phyloP scores from a whole-genome alignment of 2,888 invertebrate genomes.

The Nipponacmea schrenckii region DNA sequence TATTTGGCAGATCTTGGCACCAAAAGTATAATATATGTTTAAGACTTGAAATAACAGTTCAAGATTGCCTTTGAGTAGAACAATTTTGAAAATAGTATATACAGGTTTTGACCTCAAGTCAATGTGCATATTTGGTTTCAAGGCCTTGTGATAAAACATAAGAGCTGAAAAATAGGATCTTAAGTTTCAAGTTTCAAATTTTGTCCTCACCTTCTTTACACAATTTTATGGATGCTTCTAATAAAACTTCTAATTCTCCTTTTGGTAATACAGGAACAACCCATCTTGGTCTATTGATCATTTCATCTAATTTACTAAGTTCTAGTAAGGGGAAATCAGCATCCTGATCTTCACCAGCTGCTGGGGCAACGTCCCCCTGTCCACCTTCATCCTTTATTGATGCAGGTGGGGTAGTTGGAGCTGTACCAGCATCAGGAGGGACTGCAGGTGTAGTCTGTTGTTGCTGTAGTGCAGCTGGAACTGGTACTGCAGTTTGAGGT shows the following conservation, averaged over 20 bases:
- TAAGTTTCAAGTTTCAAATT: too few relatives aligned
- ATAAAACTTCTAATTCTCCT: constrained; percentile 91
- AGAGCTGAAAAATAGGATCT: too few relatives aligned
- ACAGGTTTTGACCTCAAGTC: too few relatives aligned
- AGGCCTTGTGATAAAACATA: too few relatives aligned
- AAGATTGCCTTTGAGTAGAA: too few relatives aligned
- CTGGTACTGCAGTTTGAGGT: constrained; percentile 18
- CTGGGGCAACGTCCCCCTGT: background rate
- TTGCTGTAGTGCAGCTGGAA: constrained; percentile 11
- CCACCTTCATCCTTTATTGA: constrained; percentile 14
- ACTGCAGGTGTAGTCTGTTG: constrained; percentile 23
- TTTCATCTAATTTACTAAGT: constrained; percentile 89
- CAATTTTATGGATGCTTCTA: constrained; percentile 88
- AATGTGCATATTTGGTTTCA: too few relatives aligned
- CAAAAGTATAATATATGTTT: too few relatives aligned
- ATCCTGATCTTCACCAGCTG: constrained; percentile 55
- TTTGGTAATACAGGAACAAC: constrained; percentile 96
- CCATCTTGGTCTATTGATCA: constrained; percentile 96
- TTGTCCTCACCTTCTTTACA: constrained; percentile 78
- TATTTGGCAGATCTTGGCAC: too few relatives aligned
- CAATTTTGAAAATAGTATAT: too few relatives aligned
- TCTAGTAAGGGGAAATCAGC: constrained; percentile 86
- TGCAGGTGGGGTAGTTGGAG: constrained; percentile 16
- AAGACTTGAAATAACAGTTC: too few relatives aligned
- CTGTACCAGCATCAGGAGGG: constrained; percentile 22